Conservation (phyloP, 1,140 invertebrate genomes). For the Grapholita molesta region DNA sequence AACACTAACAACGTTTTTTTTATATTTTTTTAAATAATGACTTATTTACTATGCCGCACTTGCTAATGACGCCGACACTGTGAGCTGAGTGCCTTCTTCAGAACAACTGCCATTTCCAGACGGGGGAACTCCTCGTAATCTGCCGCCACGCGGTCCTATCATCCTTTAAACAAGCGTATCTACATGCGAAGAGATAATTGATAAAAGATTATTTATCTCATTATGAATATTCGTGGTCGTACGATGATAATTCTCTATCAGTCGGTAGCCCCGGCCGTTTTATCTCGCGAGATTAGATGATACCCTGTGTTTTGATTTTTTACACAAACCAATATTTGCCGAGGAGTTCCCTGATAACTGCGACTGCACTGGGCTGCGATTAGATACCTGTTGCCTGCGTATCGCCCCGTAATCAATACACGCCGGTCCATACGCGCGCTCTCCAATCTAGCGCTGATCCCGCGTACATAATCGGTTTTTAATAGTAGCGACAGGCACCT, state of each 20-base stretch:
- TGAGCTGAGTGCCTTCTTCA: not conserved
- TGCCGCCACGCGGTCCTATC: conserved; percentile 61
- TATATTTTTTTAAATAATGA: not conserved
- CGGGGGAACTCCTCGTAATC: conserved; percentile 71
- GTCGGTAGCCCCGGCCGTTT: conserved; percentile 71
- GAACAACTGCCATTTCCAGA: conserved; percentile 18
- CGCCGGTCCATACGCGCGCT: not conserved
- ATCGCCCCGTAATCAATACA: conserved; percentile 5
- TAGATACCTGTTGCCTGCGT: conserved; percentile 53
- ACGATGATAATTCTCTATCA: conserved; percentile 75
- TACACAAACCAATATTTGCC: conserved; percentile 68
- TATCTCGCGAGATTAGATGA: conserved; percentile 76
- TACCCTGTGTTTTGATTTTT: conserved; percentile 76
- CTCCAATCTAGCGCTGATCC: not conserved
- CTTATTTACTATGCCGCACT: not conserved
- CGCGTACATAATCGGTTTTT: not conserved
- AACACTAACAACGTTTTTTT: too few species aligned
- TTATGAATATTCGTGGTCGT: conserved; percentile 75
- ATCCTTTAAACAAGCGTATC: conserved; percentile 76
- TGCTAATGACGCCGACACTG: not conserved
- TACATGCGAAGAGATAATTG: conserved; percentile 72
- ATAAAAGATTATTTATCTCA: conserved; percentile 78
- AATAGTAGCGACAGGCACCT: not conserved
- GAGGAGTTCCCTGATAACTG: conserved; percentile 75
- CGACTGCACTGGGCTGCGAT: conserved; percentile 45